Conservation (phyloP, 2,797 vertebrate genomes). For the Malacoctenus gilli region DNA sequence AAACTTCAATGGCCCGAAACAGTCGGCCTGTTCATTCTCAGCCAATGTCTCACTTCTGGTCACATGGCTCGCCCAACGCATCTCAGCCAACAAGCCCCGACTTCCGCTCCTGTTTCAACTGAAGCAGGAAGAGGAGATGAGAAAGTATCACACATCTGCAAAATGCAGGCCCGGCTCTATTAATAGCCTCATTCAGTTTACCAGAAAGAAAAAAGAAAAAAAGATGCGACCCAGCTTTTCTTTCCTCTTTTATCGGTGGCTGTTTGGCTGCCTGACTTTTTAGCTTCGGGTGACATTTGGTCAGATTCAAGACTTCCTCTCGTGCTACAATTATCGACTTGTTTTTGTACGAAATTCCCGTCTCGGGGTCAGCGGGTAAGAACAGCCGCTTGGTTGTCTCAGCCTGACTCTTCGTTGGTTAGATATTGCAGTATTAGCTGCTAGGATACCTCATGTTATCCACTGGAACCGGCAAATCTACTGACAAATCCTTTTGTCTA, state of each 20-base stretch:
- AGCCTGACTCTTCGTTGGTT: no score
- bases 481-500: no score
- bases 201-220: conserved; percentile 48
- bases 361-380: no score
- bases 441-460: no score
- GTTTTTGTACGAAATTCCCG: background rate
- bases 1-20: conserved; percentile 56
- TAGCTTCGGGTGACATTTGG: conserved; percentile 1
- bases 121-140: conserved; percentile 80
- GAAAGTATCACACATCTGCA: conserved; percentile 77
- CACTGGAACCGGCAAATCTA: no score
- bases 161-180: conserved; percentile 61
- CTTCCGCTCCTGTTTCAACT: conserved; percentile 81
- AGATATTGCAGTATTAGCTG: no score
- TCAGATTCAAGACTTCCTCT: conserved; percentile 5
- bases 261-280: conserved; percentile 11
- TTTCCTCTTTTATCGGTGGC: conserved; percentile 39
- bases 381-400: no score
- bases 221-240: conserved; percentile 46
- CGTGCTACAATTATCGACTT: background rate
- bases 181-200: conserved; percentile 72
- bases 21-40: conserved; percentile 49
- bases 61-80: conserved; percentile 59
- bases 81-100: conserved; percentile 67
- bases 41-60: conserved; percentile 58